Percentiles rank a stretch among this genome's conserved stretches.
Evolutionary conservation across 2,113 vertebrate species (phyloP).

Genomic region (Ameiurus melas): DNA sequence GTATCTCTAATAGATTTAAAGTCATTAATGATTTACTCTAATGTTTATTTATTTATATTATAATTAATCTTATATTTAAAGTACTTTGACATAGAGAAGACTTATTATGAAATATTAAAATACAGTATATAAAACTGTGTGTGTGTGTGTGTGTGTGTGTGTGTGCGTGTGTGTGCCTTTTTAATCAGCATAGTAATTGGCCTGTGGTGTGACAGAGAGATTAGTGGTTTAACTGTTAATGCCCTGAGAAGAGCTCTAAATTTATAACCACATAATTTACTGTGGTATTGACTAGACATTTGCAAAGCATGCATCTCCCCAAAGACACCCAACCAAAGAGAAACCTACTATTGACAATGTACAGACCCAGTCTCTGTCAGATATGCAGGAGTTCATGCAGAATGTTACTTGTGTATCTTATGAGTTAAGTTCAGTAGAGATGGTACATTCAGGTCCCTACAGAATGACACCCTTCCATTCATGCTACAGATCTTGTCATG

Average conservation of each 20-base stretch:
- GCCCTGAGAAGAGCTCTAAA: not conserved
- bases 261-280: not conserved
- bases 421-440: not conserved
- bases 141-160: not conserved
- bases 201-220: not conserved
- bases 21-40: not conserved
- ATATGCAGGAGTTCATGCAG: too few relatives aligned
- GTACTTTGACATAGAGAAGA: not conserved
- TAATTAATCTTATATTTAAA: not conserved
- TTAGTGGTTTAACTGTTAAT: not conserved
- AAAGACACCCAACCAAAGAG: not conserved
- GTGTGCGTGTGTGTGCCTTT: not conserved
- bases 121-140: not conserved
- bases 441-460: not conserved
- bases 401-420: too few relatives aligned
- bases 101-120: not conserved
- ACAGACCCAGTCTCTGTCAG: not conserved
- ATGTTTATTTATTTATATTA: too few relatives aligned
- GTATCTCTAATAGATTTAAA: not conserved
- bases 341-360: not conserved
- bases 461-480: not conserved
- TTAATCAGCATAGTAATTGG: not conserved
- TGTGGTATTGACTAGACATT: not conserved
- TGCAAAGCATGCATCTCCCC: not conserved
- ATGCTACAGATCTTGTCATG: not conserved